Evolutionary conservation across 2,113 vertebrate species (phyloP).

Genomic region (rabbit (Oryctolagus cuniculus)): mOryCun1.1 NC_091432.1:41463001-41463500

Average conservation of each 20-base stretch:
- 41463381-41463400: background rate
- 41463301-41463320: background rate
- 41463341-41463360: background rate
- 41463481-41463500: conserved; percentile 95
- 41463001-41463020: background rate
- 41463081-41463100: rapidly evolving
- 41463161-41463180: background rate
- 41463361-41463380: background rate
- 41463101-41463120: background rate
- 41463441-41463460: conserved; percentile 96
- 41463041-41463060: background rate
- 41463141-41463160: background rate
- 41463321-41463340: background rate
- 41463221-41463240: background rate
- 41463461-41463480: conserved; percentile 94
- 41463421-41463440: conserved; percentile 95
- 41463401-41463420: background rate
- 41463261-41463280: background rate
- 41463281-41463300: background rate
- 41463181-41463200: background rate
- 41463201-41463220: background rate
- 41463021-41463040: background rate
- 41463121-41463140: rapidly evolving
- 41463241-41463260: background rate
- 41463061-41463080: background rate